A percentile compares a stretch with the other conserved stretches of the same genome.
Evolutionary conservation across 2,113 vertebrate genomes (phyloP).

Genomic region (Lampris megalopsis): DNA sequence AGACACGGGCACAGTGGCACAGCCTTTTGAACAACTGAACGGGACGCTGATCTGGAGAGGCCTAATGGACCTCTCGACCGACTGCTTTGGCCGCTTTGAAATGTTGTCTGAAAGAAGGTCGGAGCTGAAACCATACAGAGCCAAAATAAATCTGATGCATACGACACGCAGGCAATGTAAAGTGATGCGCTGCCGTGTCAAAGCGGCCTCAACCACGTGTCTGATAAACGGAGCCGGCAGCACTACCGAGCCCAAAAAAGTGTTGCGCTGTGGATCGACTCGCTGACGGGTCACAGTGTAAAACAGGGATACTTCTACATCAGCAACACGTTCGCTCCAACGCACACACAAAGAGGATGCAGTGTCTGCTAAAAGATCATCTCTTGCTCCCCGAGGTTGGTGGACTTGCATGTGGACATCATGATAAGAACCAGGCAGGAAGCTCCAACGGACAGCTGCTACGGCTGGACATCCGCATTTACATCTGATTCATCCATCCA

Average conservation of each 20-base stretch:
- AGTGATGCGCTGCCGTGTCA: constrained; percentile 29
- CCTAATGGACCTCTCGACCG: constrained; percentile 10
- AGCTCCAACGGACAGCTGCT: background rate
- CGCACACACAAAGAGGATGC: background rate
- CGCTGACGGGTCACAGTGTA: background rate
- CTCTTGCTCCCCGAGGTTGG: constrained; percentile 2
- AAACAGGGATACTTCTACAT: background rate
- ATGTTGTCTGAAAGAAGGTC: constrained; percentile 35
- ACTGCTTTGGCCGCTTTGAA: constrained; percentile 33
- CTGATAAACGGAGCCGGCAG: too few species aligned
- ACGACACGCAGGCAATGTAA: constrained; percentile 19
- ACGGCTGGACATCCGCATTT: too few species aligned
- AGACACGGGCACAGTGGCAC: constrained; percentile 12
- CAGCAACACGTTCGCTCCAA: background rate
- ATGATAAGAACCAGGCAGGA: background rate
- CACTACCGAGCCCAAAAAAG: background rate
- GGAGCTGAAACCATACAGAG: background rate
- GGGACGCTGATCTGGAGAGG: constrained; percentile 16
- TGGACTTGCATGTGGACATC: background rate
- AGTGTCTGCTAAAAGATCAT: background rate
- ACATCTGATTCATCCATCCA: too few species aligned
- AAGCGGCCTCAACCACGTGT: too few species aligned
- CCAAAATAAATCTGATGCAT: constrained; percentile 7
- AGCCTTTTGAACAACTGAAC: constrained; percentile 31
- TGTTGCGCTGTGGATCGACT: background rate